Conservation (phyloP, 2,797 vertebrate species). For the Fratercula arctica region DNA sequence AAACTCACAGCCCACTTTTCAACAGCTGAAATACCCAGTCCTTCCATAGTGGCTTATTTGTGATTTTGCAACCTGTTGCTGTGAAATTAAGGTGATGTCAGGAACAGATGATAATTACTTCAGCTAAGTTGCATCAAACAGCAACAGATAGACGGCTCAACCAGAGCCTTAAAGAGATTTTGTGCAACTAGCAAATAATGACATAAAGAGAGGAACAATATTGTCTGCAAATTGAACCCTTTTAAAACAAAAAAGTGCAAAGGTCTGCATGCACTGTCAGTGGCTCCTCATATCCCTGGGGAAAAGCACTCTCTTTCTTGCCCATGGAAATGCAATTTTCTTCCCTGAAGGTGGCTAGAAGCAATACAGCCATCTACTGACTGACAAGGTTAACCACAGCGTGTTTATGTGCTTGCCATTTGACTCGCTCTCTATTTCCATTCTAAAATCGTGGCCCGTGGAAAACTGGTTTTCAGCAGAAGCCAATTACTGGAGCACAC, state of each 20-base stretch:
- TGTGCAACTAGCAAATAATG: background rate
- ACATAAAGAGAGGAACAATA: background rate
- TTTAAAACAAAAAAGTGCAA: background rate
- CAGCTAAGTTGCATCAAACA: background rate
- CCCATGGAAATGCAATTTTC: background rate
- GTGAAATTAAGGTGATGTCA: background rate
- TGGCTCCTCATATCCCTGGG: background rate
- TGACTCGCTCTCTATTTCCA: background rate
- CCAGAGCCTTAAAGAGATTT: background rate
- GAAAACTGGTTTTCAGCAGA: conserved; percentile 37
- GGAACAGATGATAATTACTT: background rate
- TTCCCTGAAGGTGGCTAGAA: background rate
- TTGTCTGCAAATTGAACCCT: background rate
- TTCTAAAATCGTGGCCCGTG: background rate
- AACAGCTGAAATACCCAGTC: background rate
- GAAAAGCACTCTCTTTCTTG: background rate
- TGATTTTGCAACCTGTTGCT: background rate
- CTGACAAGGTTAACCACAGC: background rate
- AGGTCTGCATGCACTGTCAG: background rate
- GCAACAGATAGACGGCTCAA: background rate
- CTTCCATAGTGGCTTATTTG: background rate
- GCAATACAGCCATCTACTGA: conserved; percentile 71
- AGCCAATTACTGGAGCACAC: background rate
- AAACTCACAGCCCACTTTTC: background rate
- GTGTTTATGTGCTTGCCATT: background rate